Evolutionary conservation across 2,113 vertebrate species (phyloP), one percentile per base, ranked within the genome.

Genomic region (Chamaea fasciata): DNA sequence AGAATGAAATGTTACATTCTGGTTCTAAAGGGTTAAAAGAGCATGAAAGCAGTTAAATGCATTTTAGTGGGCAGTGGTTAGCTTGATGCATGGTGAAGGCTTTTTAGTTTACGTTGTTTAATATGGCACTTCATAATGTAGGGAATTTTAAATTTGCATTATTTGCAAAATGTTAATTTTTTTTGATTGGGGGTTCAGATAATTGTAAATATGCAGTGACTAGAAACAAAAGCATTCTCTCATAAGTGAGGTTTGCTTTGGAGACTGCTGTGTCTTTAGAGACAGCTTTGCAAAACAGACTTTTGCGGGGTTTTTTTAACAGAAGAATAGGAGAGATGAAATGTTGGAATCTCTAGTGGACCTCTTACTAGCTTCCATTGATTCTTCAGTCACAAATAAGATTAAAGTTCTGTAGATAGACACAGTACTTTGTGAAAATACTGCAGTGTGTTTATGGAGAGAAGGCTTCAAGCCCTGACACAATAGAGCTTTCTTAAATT

Each of bases 1-100:
- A 89, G 65, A 93, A 82, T 39, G 44, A 94, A 83, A 93, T 87
- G 55, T 70, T 78, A 33, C 44, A 60, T 96, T 55, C 17, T 96
- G 97, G 97, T 95, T 98, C 98, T 98, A 98, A 98, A 98, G 98
- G 98, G 98, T 98, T 98, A 98, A 98, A 97, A 94, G 96, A 97
- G 98, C 98, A 98, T 98, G 98, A 98, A 97, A 98, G 95, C 97
- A 97, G 96, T 92, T 97, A 94, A 98, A 95, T 98, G 97, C 97
- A 57, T 98, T 97, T 96, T 97, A 97, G 94, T 96, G 97, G 97
- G 96, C 97, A 97, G 93, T 96, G 97, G 56, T 96, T 98, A 97
- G 94, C 92, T 95, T 98, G 97, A 97, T 98, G 98, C 98, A 98
- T 98, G 98, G 94, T 98, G 95, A 97, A 98, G 95, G 96, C 97